Base-by-base conservation (phyloP, 1,140 invertebrate genomes). In the Pseudomyrmex pallidus region DNA sequence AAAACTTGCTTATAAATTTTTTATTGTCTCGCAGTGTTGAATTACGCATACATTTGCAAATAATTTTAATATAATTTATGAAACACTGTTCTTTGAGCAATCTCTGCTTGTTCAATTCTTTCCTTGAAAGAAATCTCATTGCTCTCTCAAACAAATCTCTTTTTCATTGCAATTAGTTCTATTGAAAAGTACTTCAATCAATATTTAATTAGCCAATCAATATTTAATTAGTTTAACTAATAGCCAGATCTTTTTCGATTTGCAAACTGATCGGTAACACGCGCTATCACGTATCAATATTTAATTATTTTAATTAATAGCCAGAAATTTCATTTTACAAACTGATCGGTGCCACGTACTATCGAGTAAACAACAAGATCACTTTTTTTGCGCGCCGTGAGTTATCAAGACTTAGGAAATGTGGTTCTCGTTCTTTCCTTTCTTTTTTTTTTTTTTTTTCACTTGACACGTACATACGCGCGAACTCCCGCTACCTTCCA, bases 351-450 rank as follows among this genome's bases (percentile, higher is more conserved):
- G 15, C 44, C 35, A 8, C 15, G n/a, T 61, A 66, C 72, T 66
- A 9, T 12, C 46, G 52, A 12, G n/a, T 35, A 76, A 57, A 12
- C 22, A 52, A 76, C 35, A 52, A 17, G 22, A 52, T 48, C 59
- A 15, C 54, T 62, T 44, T 20, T 20, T 67, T 70, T 76, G 35
- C 61, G 68, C 68, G 63, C 66, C 68, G 70, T 73, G 61, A 82
- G 17, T 85, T 85, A 91, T 85, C 89, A 85, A 87, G 64, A 35
- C 35, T 35, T 84, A 86, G 64, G 80, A 90, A 90, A 90, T 83
- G 72, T 52, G 46, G 5, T 59, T 76, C 82, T 82, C 78, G 74
- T 76, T 46, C 61, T 82, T 84, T 84, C n/a, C n/a, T n/a, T 72
- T 83, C 76, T 77, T 62, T 62, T 74, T 82, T 84, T 84, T 74